These are phyloP conservation scores for Tetragnatha montana DNA, from an alignment of 2,888 invertebrate genomes.

Conservation along the genomic window DNA sequence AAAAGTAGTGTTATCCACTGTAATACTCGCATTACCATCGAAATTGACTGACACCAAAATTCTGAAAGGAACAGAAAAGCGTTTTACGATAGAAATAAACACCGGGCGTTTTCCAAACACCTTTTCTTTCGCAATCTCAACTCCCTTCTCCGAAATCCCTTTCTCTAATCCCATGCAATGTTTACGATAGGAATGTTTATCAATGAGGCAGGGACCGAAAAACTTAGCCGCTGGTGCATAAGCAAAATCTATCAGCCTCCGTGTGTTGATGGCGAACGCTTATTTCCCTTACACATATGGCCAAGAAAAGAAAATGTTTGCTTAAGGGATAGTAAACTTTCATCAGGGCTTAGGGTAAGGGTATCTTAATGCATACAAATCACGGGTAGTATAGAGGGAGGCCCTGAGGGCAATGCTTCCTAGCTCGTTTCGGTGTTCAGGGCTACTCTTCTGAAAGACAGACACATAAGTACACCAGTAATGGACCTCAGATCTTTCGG, in stretches of 20 bases:
- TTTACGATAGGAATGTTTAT: conserved; percentile 34
- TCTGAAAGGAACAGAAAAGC: background rate
- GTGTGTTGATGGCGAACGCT: conserved; percentile 25
- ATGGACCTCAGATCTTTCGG: conserved; percentile 41
- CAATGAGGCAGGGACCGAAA: background rate
- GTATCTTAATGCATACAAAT: conserved; percentile 61
- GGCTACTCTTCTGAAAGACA: background rate
- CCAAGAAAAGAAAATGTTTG: conserved; percentile 43
- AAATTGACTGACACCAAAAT: background rate
- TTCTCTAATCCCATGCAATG: conserved; percentile 4
- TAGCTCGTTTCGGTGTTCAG: conserved; percentile 10
- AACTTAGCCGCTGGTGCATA: conserved; percentile 3
- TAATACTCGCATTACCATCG: background rate
- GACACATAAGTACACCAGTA: conserved; percentile 28
- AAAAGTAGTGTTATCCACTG: no score
- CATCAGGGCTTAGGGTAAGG: conserved; percentile 35
- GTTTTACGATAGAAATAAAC: background rate
- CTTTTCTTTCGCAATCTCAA: no score
- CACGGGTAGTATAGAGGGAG: conserved; percentile 13
- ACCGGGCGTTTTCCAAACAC: background rate
- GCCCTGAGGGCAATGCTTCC: conserved; percentile 29
- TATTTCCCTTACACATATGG: conserved; percentile 23
- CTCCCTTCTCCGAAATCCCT: background rate
- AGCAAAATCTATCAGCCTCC: conserved; percentile 22
- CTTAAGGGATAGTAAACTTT: conserved; percentile 46